A percentile compares a stretch with the other conserved stretches of the same genome.
phyloP scores from a whole-genome alignment of 1,140 invertebrate genomes.

The Zaprionus ghesquierei region DNA sequence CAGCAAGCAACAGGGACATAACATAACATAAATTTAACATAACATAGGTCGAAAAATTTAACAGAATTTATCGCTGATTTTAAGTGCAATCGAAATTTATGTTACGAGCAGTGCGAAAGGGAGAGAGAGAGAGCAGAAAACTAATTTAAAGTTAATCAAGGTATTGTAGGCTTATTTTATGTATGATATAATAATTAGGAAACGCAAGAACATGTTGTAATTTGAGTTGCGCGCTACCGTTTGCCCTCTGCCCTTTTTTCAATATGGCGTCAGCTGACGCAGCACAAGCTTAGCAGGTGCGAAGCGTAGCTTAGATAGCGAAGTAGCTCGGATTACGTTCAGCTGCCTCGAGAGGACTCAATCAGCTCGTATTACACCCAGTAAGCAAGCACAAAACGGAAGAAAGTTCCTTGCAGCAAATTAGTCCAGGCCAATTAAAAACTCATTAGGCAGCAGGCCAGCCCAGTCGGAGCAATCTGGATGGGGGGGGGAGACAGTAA shows the following conservation, averaged over 20 bases:
- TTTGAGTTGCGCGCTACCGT: conserved; percentile 43
- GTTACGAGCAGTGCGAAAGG: conserved; percentile 8
- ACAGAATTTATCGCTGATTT: conserved; percentile 22
- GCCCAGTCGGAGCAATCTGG: background rate
- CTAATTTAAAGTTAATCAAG: background rate
- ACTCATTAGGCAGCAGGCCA: conserved; percentile 61
- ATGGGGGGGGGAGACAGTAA: background rate
- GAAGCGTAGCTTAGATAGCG: conserved; percentile 57
- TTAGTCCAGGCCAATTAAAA: conserved; percentile 67
- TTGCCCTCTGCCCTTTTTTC: background rate
- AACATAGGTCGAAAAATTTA: conserved; percentile 14
- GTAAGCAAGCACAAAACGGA: background rate
- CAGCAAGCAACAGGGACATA: conserved; percentile 30
- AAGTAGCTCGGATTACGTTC: conserved; percentile 53
- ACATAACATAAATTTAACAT: conserved; percentile 34
- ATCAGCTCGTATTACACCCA: conserved; percentile 54
- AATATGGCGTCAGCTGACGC: background rate
- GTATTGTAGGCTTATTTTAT: background rate
- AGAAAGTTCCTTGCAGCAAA: conserved; percentile 47
- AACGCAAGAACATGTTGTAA: background rate
- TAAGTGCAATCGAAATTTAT: conserved; percentile 22
- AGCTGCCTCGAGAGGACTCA: conserved; percentile 58
- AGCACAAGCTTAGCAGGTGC: conserved; percentile 38
- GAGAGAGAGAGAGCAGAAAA: background rate
- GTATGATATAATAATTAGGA: background rate